A percentile compares a stretch with the other conserved stretches of the same genome.
Evolutionary conservation across 2,888 invertebrate species (phyloP).

Genomic region (Epinotia nisella): DNA sequence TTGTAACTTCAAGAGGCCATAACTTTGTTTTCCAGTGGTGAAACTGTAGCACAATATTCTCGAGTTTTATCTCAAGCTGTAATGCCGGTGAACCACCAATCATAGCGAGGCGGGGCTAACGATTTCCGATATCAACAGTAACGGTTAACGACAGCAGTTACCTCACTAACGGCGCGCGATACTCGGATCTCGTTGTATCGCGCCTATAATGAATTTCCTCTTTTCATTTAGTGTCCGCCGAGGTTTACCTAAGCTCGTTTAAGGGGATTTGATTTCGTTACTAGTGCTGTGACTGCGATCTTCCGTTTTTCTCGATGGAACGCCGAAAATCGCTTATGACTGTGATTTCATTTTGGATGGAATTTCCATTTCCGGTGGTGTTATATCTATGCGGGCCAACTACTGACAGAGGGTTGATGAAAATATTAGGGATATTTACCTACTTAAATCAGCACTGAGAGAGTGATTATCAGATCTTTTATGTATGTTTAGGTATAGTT

Average conservation of each 20-base stretch:
- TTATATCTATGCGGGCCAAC: constrained; percentile 24
- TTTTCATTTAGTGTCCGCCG: constrained; percentile 65
- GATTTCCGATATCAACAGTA: constrained; percentile 72
- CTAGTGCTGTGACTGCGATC: constrained; percentile 15
- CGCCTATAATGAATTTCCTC: constrained; percentile 68
- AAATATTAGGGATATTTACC: neutral
- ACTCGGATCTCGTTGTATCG: constrained; percentile 58
- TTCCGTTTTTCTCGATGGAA: constrained; percentile 6
- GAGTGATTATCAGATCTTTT: neutral
- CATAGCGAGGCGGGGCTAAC: constrained; percentile 70
- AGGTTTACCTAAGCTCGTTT: constrained; percentile 55
- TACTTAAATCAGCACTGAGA: neutral
- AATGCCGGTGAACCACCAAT: constrained; percentile 66
- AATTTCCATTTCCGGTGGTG: constrained; percentile 21
- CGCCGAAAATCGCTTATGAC: constrained; percentile 11
- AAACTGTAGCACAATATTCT: constrained; percentile 52
- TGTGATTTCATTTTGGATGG: constrained; percentile 23
- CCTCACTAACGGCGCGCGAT: constrained; percentile 63
- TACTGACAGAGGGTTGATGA: neutral
- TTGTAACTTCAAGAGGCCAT: constrained; percentile 44
- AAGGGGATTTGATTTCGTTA: constrained; percentile 34
- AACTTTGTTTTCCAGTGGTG: constrained; percentile 40
- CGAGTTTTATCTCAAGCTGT: constrained; percentile 54
- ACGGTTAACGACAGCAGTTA: constrained; percentile 68
- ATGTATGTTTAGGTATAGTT: no score